phyloP scores from a whole-genome alignment of 2,113 vertebrate genomes.

The Chiloscyllium plagiosum region DNA sequence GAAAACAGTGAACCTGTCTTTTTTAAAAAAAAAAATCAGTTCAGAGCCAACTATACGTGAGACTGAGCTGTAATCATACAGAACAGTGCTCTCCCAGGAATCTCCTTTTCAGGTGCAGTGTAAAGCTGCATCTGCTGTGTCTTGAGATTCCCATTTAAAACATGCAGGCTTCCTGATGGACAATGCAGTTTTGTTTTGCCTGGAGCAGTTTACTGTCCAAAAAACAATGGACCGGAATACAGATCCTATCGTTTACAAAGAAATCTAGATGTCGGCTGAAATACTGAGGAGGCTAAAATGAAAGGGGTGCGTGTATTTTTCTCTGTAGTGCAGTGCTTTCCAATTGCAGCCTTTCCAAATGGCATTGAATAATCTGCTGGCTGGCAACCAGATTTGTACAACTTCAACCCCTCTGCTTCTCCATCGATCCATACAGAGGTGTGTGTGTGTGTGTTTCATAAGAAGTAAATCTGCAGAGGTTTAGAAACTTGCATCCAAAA shows the following conservation, averaged over 20 bases:
- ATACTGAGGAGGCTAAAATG: not conserved
- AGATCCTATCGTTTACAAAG: not conserved
- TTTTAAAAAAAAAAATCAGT: not conserved
- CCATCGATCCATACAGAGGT: not conserved
- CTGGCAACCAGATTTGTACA: not conserved
- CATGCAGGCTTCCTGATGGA: not conserved
- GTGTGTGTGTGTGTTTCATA: not conserved
- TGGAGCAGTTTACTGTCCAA: not conserved
- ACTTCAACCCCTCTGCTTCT: not conserved
- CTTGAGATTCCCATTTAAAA: not conserved
- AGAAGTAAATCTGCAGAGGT: not conserved
- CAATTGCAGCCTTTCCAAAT: not conserved
- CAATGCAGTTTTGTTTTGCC: not conserved
- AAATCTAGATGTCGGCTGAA: not conserved
- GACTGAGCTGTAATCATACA: not conserved
- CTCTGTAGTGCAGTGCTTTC: not conserved
- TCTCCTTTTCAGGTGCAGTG: not conserved
- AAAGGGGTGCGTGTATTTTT: not conserved
- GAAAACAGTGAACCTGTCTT: not conserved
- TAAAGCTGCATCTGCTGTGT: not conserved
- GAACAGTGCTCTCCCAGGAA: not conserved
- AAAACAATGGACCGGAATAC: not conserved
- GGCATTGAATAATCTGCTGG: not conserved
- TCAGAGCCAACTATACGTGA: not conserved
- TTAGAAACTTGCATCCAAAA: not conserved